Conservation (phyloP, 2,113 vertebrate species). For the Mus pahari region DNA sequence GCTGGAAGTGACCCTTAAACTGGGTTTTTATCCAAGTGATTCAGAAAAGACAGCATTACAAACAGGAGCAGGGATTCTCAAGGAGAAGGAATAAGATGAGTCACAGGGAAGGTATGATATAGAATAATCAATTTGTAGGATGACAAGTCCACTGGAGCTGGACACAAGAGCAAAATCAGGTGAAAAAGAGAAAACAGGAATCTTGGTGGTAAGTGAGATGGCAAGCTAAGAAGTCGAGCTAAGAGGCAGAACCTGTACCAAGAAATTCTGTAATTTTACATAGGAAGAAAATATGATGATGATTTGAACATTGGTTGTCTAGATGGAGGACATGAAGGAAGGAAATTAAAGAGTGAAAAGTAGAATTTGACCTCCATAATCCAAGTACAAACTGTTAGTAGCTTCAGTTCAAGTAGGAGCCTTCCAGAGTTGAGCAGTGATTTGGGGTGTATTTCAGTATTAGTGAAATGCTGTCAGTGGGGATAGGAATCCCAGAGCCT, state of each 20-base stretch:
- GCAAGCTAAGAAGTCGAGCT: background rate
- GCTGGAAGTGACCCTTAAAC: constrained; percentile 19
- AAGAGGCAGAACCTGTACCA: background rate
- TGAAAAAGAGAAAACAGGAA: background rate
- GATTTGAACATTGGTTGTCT: constrained; percentile 14
- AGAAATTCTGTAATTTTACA: background rate
- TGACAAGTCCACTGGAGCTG: background rate
- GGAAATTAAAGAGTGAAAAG: background rate
- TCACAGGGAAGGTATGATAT: background rate
- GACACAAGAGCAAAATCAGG: background rate
- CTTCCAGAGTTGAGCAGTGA: background rate
- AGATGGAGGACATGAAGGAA: background rate
- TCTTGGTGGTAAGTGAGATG: background rate
- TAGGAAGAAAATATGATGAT: constrained; percentile 43
- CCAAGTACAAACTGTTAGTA: constrained; percentile 10
- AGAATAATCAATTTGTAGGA: background rate
- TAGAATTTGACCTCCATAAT: background rate
- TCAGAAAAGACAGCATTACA: background rate
- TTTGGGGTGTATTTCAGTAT: background rate
- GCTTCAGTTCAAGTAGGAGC: constrained; percentile 1
- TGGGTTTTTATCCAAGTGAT: background rate
- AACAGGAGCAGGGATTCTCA: background rate
- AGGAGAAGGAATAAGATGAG: background rate
- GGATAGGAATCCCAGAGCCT: background rate
- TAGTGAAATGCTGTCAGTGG: background rate